Evolutionary conservation across 2,888 invertebrate genomes (phyloP).

Genomic region (Metacarcinus magister): DNA sequence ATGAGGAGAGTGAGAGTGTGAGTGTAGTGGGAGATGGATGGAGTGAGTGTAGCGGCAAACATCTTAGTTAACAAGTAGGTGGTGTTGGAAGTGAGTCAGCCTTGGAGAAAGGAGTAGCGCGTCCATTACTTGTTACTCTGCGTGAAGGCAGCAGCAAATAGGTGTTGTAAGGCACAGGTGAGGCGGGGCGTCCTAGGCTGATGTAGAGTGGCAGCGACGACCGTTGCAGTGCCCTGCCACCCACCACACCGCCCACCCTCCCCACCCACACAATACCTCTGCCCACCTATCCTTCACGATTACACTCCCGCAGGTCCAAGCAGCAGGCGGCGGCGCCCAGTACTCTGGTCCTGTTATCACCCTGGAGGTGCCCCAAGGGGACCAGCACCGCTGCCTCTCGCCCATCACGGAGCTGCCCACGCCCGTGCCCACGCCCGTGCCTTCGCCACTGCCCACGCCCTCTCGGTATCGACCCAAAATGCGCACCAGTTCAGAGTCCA

Average conservation of each 20-base stretch:
- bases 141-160: background rate
- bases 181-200: background rate
- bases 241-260: background rate
- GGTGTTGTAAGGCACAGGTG: background rate
- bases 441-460: slow-evolving; percentile 89
- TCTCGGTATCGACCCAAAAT: slow-evolving; percentile 82
- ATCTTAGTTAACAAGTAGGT: background rate
- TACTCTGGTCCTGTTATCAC: slow-evolving; percentile 88
- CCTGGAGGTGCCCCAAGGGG: slow-evolving; percentile 89
- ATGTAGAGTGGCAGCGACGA: background rate
- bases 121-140: background rate
- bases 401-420: slow-evolving; percentile 91
- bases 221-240: background rate
- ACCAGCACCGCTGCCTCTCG: slow-evolving; percentile 87
- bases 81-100: background rate
- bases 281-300: background rate
- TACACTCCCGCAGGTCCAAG: slow-evolving; percentile 72
- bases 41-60: background rate
- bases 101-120: background rate
- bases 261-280: background rate
- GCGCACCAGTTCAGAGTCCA: slow-evolving; percentile 81
- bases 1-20: background rate
- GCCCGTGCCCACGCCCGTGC: slow-evolving; percentile 88
- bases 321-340: slow-evolving; percentile 68
- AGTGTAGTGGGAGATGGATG: background rate